Evolutionary conservation across 2,888 invertebrate species (phyloP).

Genomic region (Sphecodes monilicornis): DNA sequence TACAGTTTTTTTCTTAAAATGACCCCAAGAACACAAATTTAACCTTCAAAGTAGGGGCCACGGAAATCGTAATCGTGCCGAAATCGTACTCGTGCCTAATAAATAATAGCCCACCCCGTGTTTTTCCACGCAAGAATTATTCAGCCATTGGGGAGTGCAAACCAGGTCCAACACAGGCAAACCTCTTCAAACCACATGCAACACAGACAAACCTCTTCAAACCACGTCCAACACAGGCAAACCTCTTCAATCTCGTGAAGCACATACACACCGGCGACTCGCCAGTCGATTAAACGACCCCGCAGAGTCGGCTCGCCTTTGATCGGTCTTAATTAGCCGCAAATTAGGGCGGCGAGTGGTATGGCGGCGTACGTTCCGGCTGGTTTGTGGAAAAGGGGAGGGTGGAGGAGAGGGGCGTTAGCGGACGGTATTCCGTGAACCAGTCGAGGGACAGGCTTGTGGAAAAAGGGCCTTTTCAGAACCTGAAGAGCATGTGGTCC

Average conservation of each 20-base stretch:
- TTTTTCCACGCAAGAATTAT: not conserved
- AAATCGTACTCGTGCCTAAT: no score
- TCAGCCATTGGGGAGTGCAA: not conserved
- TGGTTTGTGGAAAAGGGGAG: not conserved
- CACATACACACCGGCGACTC: not conserved
- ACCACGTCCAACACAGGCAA: no score
- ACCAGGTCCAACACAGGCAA: no score
- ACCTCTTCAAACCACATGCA: no score
- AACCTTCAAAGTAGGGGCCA: no score
- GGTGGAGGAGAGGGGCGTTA: no score
- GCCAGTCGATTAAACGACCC: not conserved
- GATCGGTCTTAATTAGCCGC: slow-evolving; percentile 55
- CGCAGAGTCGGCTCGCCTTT: slow-evolving; percentile 28
- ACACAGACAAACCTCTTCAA: not conserved
- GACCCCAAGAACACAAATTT: no score
- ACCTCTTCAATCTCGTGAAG: not conserved
- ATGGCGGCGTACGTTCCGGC: slow-evolving; percentile 24
- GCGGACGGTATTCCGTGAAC: slow-evolving; percentile 29
- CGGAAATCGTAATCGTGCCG: no score
- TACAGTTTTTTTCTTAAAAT: no score
- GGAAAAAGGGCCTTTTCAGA: slow-evolving; percentile 37
- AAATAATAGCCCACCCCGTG: not conserved
- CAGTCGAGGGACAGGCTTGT: not conserved
- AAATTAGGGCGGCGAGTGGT: slow-evolving; percentile 34
- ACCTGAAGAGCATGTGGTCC: not conserved